Conservation (phyloP, 2,797 vertebrate species). For the Pseudochirops corinnae region DNA sequence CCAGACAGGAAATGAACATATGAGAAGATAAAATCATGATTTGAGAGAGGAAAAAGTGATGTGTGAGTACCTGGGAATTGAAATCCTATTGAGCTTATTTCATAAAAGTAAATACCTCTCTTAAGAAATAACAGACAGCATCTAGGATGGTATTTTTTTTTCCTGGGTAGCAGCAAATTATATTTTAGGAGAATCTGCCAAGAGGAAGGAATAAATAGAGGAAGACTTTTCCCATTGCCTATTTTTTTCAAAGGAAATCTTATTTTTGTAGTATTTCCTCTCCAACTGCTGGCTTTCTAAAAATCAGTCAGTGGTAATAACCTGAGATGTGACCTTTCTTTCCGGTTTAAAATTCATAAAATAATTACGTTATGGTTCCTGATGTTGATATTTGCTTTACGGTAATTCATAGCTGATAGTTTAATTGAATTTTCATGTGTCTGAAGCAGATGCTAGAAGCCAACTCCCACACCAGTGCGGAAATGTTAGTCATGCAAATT, state of each 20-base stretch:
- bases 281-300: slow-evolving; percentile 57
- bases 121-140: not conserved
- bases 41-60: slow-evolving; percentile 5
- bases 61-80: not conserved
- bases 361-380: slow-evolving; percentile 83
- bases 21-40: not conserved
- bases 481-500: slow-evolving; percentile 82
- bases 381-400: slow-evolving; percentile 80
- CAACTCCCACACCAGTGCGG: slow-evolving; percentile 71
- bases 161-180: slow-evolving; percentile 47
- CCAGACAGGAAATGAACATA: not conserved
- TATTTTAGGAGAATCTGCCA: not conserved
- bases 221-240: not conserved
- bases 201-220: slow-evolving; percentile 35
- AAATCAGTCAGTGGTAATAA: slow-evolving; percentile 64
- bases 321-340: slow-evolving; percentile 78
- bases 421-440: slow-evolving; percentile 86
- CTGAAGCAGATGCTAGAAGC: slow-evolving; percentile 83
- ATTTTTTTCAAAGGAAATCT: slow-evolving; percentile 1
- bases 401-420: slow-evolving; percentile 82
- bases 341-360: slow-evolving; percentile 76
- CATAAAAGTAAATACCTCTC: slow-evolving; percentile 23
- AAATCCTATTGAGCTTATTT: not conserved
- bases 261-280: slow-evolving; percentile 58
- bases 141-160: slow-evolving; percentile 34